These are phyloP conservation scores for Telmatherina bonti DNA, from an alignment of 2,797 vertebrate genomes.

Conservation along the genomic window DNA sequence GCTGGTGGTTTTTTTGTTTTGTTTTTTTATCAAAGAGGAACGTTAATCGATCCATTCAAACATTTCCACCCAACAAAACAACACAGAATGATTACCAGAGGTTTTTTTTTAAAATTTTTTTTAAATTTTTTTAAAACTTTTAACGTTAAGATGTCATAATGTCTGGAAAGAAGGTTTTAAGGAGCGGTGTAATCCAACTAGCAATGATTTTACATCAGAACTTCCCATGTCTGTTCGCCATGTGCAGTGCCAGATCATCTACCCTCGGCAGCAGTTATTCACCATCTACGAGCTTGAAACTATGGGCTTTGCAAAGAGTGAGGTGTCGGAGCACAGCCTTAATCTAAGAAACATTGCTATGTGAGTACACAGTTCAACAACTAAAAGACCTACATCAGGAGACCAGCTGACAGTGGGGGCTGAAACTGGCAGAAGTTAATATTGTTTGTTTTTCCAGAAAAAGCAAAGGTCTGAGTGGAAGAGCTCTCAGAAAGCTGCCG, in stretches of 20 bases:
- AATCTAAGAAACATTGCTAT: constrained; percentile 87
- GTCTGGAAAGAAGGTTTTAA: not conserved
- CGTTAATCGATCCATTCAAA: too few species aligned
- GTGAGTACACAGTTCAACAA: constrained; percentile 74
- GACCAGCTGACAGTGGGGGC: not conserved
- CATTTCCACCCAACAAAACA: not conserved
- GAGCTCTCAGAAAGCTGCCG: constrained; percentile 92
- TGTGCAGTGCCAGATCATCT: constrained; percentile 93
- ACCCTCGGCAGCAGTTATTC: constrained; percentile 93
- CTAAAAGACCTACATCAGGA: constrained; percentile 11
- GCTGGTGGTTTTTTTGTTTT: too few species aligned
- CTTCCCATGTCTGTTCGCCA: not conserved
- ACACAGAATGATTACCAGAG: not conserved
- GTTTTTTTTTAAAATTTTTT: too few species aligned
- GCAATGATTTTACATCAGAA: not conserved
- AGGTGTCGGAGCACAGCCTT: constrained; percentile 91
- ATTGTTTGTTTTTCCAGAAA: constrained; percentile 81
- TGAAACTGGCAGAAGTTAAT: constrained; percentile 17
- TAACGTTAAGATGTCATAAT: not conserved
- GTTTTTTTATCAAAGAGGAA: too few species aligned
- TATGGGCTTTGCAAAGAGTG: constrained; percentile 90
- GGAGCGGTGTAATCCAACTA: not conserved
- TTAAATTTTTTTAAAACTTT: not conserved
- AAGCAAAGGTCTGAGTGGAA: constrained; percentile 94
- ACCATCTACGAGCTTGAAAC: constrained; percentile 92